These are phyloP conservation scores for Channa argus DNA, from an alignment of 2,113 vertebrate species.

Conservation along the genomic window DNA sequence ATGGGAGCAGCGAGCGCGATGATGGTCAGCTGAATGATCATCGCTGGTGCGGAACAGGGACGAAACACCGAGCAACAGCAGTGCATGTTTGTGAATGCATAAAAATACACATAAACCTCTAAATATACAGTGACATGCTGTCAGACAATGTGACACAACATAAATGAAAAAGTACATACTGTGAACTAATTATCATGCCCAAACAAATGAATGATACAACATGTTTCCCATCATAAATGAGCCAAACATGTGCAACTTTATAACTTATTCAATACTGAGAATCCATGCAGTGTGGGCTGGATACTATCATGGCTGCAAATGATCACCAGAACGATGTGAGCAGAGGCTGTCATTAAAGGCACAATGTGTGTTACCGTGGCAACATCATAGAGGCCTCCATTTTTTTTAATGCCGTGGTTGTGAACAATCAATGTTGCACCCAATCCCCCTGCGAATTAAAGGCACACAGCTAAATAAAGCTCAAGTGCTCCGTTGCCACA, in stretches of 20 bases:
- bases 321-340: constrained; percentile 74
- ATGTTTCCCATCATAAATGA: constrained; percentile 28
- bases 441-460: constrained; percentile 77
- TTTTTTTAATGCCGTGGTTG: constrained; percentile 67
- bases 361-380: constrained; percentile 81
- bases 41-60: constrained; percentile 61
- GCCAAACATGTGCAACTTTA: constrained; percentile 29
- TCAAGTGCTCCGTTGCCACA: constrained; percentile 66
- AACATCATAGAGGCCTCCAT: constrained; percentile 76
- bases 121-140: constrained; percentile 20
- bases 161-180: constrained; percentile 36
- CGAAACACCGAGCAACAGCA: constrained; percentile 39
- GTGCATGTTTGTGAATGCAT: constrained; percentile 61
- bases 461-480: constrained; percentile 81
- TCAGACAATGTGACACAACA: constrained; percentile 24
- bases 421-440: constrained; percentile 74
- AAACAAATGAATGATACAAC: constrained; percentile 49
- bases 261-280: constrained; percentile 23
- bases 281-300: constrained; percentile 24
- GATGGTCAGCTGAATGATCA: constrained; percentile 69
- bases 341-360: constrained; percentile 78
- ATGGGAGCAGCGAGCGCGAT: constrained; percentile 53
- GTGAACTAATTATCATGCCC: constrained; percentile 55
- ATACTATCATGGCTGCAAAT: constrained; percentile 69
- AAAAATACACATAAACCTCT: constrained; percentile 26